phyloP scores from a whole-genome alignment of 30 jellyfish, hydroid and myxozoan species.

The Aurelia aurita region DNA sequence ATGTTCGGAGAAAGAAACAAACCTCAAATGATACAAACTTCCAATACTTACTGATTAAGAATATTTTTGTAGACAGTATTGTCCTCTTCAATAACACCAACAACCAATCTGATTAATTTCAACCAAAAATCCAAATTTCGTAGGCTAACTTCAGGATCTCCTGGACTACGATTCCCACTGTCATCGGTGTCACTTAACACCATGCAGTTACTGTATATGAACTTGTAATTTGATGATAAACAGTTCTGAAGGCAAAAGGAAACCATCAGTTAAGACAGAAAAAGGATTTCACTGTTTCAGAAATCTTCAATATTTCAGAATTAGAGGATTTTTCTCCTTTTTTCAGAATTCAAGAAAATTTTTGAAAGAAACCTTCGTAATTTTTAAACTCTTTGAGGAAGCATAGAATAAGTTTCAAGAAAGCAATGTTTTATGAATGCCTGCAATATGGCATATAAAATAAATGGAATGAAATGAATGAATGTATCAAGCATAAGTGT shows the following conservation, averaged over 20 bases:
- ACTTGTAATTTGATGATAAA: constrained; percentile 81
- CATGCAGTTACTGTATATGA: constrained; percentile 81
- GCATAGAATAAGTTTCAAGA: no score
- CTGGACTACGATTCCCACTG: constrained; percentile 44
- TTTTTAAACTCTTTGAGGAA: no score
- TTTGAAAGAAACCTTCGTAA: no score
- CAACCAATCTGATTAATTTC: constrained; percentile 87
- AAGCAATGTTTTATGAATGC: no score
- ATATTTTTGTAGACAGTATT: constrained; percentile 85
- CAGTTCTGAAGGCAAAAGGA: constrained; percentile 74
- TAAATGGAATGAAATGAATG: no score
- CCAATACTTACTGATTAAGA: constrained; percentile 78
- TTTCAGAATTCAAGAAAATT: no score
- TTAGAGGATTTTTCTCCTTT: no score
- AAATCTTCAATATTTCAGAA: no score
- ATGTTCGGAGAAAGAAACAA: no score
- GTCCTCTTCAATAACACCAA: constrained; percentile 95
- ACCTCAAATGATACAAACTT: not conserved
- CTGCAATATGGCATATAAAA: no score
- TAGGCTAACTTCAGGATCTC: constrained; percentile 34
- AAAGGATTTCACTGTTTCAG: no score
- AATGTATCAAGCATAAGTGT: no score
- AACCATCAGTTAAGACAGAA: not conserved
- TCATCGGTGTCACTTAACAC: constrained; percentile 76
- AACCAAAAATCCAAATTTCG: constrained; percentile 90